Base-by-base conservation (phyloP, 1,140 invertebrate species). In the Arctopsyche grandis region DNA sequence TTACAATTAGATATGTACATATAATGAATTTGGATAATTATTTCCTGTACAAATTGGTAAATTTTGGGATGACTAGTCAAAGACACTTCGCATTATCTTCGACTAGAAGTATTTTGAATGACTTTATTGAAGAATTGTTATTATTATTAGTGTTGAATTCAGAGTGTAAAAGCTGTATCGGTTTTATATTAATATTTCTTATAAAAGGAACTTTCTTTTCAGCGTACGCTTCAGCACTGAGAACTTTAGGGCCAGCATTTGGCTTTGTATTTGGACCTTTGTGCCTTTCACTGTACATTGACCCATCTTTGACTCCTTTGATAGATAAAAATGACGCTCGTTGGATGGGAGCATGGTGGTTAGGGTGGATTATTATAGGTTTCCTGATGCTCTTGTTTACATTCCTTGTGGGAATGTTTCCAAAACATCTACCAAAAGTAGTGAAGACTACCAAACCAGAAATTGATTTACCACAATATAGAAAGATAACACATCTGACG, bases 311-410 rank as follows among this genome's bases (percentile, higher is more conserved):
- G 38, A 91, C 91, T 56, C 92, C 92, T 3, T 83, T 91, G 9
- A 93, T 93, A 24, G 87, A 86, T n/a, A 87, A 89, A 22, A 88
- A 90, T 66, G 92, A 93, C 85, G 89, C 90, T 74, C 85, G 92
- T 80, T 93, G 92, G 92, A 82, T 93, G 58, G 93, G 93, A 16
- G 92, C 92, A 10, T 94, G 92, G 92, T 93, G 93, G 93, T 84
- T 93, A 14, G 91, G 91, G 21, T 92, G 91, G 91, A 86, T 91
- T 9, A 88, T 92, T 58, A 83, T 92, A 14, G 91, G 91, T 4
- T 85, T 85, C 0, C 83, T 89, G 0, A 90, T 92, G 89, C 85
- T 88, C n/a, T 83, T 91, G 21, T 90, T 92, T 80, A 86, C 91
- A 0, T 79, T 90, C n/a, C 81, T 92, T 1, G 90, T 92, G 56